Conservation (phyloP, 2,797 vertebrate species). For the Coilia nasus region DNA sequence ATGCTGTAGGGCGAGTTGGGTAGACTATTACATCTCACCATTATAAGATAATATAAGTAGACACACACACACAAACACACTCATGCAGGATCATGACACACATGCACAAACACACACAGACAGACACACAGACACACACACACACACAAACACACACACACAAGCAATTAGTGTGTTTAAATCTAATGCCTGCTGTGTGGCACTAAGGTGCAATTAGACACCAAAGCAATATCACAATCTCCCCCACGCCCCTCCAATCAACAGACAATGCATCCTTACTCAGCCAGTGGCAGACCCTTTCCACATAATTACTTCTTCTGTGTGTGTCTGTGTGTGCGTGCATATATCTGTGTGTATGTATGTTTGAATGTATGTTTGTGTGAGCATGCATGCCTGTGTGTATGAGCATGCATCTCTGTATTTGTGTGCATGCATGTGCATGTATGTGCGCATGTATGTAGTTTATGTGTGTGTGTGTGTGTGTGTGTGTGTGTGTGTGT, state of each 20-base stretch:
- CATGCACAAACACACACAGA: background rate
- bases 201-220: constrained; percentile 19
- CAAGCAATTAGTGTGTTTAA: constrained; percentile 22
- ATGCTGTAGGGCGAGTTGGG: background rate
- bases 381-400: too few relatives aligned
- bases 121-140: background rate
- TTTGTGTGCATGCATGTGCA: too few relatives aligned
- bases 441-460: too few relatives aligned
- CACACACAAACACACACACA: background rate
- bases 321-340: background rate
- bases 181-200: background rate
- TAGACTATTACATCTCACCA: constrained; percentile 5
- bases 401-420: too few relatives aligned
- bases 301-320: background rate
- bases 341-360: too few relatives aligned
- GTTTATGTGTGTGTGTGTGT: background rate
- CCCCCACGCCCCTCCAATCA: background rate
- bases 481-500: background rate
- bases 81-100: background rate
- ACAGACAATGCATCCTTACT: background rate
- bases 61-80: background rate
- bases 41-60: background rate
- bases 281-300: background rate
- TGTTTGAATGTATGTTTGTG: too few relatives aligned
- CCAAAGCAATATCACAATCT: constrained; percentile 22